Conservation (phyloP, 2,888 invertebrate species). For the Chelonus formosanus region DNA sequence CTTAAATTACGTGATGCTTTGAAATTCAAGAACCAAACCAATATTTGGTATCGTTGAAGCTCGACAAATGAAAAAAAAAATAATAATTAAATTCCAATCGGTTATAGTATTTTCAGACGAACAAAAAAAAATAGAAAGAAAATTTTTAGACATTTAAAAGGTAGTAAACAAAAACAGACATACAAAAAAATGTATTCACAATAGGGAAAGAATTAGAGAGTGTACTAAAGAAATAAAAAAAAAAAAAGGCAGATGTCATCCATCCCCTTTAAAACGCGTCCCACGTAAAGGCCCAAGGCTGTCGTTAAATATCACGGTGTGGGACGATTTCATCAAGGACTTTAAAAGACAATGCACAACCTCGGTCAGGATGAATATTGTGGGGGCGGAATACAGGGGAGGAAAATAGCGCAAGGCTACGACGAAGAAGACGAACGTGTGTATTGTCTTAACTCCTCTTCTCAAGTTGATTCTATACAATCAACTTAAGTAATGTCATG, state of each 20-base stretch:
- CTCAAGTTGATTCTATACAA: not conserved
- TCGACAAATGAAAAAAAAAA: constrained; percentile 7
- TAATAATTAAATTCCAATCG: constrained; percentile 33
- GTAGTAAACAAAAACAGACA: not conserved
- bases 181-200: not conserved
- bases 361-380: constrained; percentile 46
- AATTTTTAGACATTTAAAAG: not conserved
- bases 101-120: constrained; percentile 23
- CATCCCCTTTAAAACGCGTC: constrained; percentile 24
- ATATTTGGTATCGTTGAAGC: constrained; percentile 5
- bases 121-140: not conserved
- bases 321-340: constrained; percentile 51
- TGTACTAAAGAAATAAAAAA: constrained; percentile 10
- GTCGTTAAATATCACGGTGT: constrained; percentile 35
- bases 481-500: too few relatives aligned
- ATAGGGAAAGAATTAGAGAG: not conserved
- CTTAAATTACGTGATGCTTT: constrained; percentile 14
- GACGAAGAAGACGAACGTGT: constrained; percentile 26
- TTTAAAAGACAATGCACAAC: constrained; percentile 48
- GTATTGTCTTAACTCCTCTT: constrained; percentile 22
- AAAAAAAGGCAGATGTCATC: constrained; percentile 22
- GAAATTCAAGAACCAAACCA: constrained; percentile 4
- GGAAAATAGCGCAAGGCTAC: constrained; percentile 23
- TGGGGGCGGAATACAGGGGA: constrained; percentile 25
- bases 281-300: constrained; percentile 33